Base-by-base conservation (phyloP, 2,888 invertebrate genomes). In the Brachypalpus laphriformis region DNA sequence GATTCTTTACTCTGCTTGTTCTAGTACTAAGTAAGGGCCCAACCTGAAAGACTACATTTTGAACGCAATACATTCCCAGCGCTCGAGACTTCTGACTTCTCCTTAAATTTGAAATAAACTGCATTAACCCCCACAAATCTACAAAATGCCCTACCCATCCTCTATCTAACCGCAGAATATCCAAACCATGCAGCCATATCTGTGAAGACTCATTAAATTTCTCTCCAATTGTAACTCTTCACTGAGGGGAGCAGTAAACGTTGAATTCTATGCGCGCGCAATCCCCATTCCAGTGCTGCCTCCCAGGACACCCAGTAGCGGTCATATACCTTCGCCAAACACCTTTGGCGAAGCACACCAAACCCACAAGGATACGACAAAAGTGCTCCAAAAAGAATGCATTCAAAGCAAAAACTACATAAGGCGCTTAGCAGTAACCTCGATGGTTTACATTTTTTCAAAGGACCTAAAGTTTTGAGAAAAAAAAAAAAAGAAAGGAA, bases 261-360 rank as follows among this genome's bases (percentile, higher is more conserved):
- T 28, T n/a, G 16, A 47, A 31, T 7, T 5, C n/a, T 25, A 20
- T 65, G 65, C 65, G 65, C 65, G 49, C 65, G 65, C 65, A 65
- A 22, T 37, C 65, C 37, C 37, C 34, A 45, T 37, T 9, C 20
- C 5, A 22, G 11, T 22, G 49, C 31, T 8, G 8, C 47, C 54
- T 57, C 37, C 45, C 45, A 47, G 20, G 16, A n/a, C 31, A 47
- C 42, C 42, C 56, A 63, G 16, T 14, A 47, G 72, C 70, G 81
- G 81, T 82, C 81, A 57, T 82, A 70, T 49, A 82, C 71, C 82
- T 71, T 54, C n/a, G 59, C 28, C 57, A 68, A 77, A 54, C 56
- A 70, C 63, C 70, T 82, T 82, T 63, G 28, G 49, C 14, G 11
- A 45, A 61, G 42, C 22, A 40, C 28, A 59, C 16, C 70, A 34